These are phyloP conservation scores for Rhabditoides inermis DNA, from an alignment of 2,888 invertebrate genomes.

Conservation along the genomic window DNA sequence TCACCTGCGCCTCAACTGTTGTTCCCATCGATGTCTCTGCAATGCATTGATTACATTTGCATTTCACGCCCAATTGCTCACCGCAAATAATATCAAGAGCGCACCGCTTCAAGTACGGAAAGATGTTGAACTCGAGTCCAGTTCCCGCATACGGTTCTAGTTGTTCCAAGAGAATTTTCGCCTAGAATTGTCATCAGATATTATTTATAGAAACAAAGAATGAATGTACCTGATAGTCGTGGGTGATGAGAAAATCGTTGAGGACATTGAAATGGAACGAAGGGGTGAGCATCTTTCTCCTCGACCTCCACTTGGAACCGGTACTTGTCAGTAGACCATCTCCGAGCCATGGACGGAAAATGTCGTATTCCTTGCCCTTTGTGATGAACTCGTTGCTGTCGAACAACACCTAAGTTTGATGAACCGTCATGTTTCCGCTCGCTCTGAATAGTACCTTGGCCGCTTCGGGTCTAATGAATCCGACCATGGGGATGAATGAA, in stretches of 20 bases:
- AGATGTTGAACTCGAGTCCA: constrained; percentile 54
- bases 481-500: constrained; percentile 28
- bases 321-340: constrained; percentile 54
- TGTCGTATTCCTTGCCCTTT: constrained; percentile 54
- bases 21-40: constrained; percentile 44
- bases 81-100: constrained; percentile 56
- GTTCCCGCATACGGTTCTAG: constrained; percentile 45
- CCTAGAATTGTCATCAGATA: too few species aligned
- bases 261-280: constrained; percentile 59
- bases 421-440: too few species aligned
- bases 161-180: constrained; percentile 52
- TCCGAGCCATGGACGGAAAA: constrained; percentile 56
- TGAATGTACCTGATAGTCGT: constrained; percentile 24
- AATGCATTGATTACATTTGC: too few species aligned
- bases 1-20: constrained; percentile 33
- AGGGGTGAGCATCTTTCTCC: constrained; percentile 57
- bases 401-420: constrained; percentile 35
- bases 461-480: constrained; percentile 18
- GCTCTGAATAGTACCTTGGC: constrained; percentile 9
- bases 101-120: constrained; percentile 55
- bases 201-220: too few species aligned
- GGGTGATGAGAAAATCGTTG: constrained; percentile 52
- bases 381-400: constrained; percentile 50
- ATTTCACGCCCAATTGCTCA: too few species aligned
- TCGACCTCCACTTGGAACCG: constrained; percentile 55